These are phyloP conservation scores for Aporophyla nigra DNA, from an alignment of 2,888 invertebrate species.

Conservation along the genomic window DNA sequence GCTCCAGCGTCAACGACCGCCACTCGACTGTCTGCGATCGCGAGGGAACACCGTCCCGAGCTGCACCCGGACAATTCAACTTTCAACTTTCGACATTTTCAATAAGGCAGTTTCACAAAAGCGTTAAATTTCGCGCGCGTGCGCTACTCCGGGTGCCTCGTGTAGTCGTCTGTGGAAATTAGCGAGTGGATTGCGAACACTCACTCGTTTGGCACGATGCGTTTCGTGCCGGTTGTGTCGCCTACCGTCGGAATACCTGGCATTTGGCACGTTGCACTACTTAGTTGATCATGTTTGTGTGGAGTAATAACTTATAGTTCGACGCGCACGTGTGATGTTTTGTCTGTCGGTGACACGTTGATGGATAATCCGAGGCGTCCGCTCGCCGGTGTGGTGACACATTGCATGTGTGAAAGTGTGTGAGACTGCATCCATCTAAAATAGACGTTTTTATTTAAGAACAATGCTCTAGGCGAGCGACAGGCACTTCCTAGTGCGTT, in stretches of 20 bases:
- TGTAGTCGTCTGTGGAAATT: slow-evolving; percentile 52
- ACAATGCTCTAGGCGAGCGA: slow-evolving; percentile 75
- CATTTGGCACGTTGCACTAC: slow-evolving; percentile 68
- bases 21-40: slow-evolving; percentile 86
- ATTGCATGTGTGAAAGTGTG: slow-evolving; percentile 80
- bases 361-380: slow-evolving; percentile 77
- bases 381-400: slow-evolving; percentile 79
- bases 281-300: slow-evolving; percentile 60
- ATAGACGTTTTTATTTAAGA: slow-evolving; percentile 85
- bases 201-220: slow-evolving; percentile 65
- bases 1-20: slow-evolving; percentile 90
- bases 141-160: slow-evolving; percentile 33
- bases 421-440: slow-evolving; percentile 83
- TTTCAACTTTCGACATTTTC: slow-evolving; percentile 75
- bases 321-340: slow-evolving; percentile 69
- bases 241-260: slow-evolving; percentile 60
- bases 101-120: slow-evolving; percentile 54
- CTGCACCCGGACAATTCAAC: slow-evolving; percentile 73
- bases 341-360: slow-evolving; percentile 72
- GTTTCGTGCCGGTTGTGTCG: slow-evolving; percentile 65
- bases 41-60: slow-evolving; percentile 81
- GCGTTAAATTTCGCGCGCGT: slow-evolving; percentile 49
- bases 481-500: slow-evolving; percentile 73
- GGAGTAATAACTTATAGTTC: slow-evolving; percentile 53
- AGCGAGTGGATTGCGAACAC: slow-evolving; percentile 61